Conservation (phyloP, 2,113 vertebrate genomes). For the Triplophysa rosa region DNA sequence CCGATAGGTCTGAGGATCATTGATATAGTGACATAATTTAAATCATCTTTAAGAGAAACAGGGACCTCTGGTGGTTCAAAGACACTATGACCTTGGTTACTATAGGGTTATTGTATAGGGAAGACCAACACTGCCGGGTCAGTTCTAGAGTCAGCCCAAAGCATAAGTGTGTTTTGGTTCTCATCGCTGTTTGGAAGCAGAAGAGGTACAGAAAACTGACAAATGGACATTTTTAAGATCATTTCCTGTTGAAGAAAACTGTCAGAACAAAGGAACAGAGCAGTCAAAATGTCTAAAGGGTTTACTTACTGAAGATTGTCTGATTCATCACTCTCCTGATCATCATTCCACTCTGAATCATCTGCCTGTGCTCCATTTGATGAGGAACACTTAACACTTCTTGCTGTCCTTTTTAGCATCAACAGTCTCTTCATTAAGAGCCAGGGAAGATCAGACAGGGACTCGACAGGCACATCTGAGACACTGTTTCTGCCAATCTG, state of each 20-base stretch:
- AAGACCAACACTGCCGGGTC: too few species aligned
- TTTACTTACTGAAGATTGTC: constrained; percentile 37
- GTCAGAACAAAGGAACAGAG: constrained; percentile 71
- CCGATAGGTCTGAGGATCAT: too few species aligned
- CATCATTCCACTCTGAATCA: not conserved
- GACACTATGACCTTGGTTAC: too few species aligned
- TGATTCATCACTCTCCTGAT: not conserved
- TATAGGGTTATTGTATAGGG: too few species aligned
- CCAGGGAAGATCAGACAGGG: constrained; percentile 45
- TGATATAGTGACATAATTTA: too few species aligned
- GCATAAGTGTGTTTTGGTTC: constrained; percentile 65
- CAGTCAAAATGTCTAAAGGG: constrained; percentile 69
- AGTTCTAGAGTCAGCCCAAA: constrained; percentile 66
- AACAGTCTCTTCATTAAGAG: constrained; percentile 57
- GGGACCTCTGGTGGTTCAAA: too few species aligned
- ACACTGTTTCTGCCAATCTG: constrained; percentile 53
- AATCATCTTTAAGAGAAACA: too few species aligned
- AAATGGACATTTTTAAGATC: constrained; percentile 72
- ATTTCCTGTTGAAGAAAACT: constrained; percentile 70
- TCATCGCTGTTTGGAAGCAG: constrained; percentile 65
- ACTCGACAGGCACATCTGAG: not conserved
- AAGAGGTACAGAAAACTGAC: constrained; percentile 74
- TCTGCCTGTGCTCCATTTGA: not conserved
- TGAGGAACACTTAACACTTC: not conserved
- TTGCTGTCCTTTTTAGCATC: constrained; percentile 55